Evolutionary conservation across 2,888 invertebrate genomes (phyloP).

Genomic region (Cabera pusaria): DNA sequence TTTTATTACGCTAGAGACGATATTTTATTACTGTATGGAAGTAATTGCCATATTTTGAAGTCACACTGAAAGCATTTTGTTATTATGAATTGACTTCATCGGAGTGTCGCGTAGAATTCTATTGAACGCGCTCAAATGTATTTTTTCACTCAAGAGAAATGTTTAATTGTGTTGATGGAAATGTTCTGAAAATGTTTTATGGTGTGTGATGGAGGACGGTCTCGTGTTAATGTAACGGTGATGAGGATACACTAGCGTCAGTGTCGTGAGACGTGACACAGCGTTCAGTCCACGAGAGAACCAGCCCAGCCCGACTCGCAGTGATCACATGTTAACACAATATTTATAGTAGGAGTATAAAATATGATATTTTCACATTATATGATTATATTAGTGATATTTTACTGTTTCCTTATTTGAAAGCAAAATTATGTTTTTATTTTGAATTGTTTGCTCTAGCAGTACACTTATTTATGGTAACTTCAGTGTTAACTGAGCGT

Average conservation of each 20-base stretch:
- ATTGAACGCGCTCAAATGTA: slow-evolving; percentile 37
- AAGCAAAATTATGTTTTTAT: slow-evolving; percentile 58
- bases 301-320: slow-evolving; percentile 16
- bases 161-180: slow-evolving; percentile 32
- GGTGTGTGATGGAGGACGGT: slow-evolving; percentile 55
- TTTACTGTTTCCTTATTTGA: slow-evolving; percentile 59
- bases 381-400: slow-evolving; percentile 52
- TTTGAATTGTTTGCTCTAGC: slow-evolving; percentile 53
- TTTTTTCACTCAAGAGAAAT: slow-evolving; percentile 34
- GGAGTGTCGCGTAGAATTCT: slow-evolving; percentile 46
- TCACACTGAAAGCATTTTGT: slow-evolving; percentile 23
- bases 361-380: slow-evolving; percentile 54
- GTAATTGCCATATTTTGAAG: slow-evolving; percentile 30
- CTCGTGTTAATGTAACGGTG: slow-evolving; percentile 59
- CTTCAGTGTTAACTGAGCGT: slow-evolving; percentile 46
- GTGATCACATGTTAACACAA: slow-evolving; percentile 51
- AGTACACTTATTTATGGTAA: slow-evolving; percentile 44
- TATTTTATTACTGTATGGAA: slow-evolving; percentile 30
- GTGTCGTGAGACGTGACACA: slow-evolving; percentile 34
- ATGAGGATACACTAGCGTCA: slow-evolving; percentile 45
- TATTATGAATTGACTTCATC: slow-evolving; percentile 17
- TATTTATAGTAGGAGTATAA: slow-evolving; percentile 46
- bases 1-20: slow-evolving; percentile 28
- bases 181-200: slow-evolving; percentile 32
- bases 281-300: slow-evolving; percentile 19